Base-by-base conservation (phyloP, 1,140 invertebrate genomes). In the Elysia chlorotica region DNA sequence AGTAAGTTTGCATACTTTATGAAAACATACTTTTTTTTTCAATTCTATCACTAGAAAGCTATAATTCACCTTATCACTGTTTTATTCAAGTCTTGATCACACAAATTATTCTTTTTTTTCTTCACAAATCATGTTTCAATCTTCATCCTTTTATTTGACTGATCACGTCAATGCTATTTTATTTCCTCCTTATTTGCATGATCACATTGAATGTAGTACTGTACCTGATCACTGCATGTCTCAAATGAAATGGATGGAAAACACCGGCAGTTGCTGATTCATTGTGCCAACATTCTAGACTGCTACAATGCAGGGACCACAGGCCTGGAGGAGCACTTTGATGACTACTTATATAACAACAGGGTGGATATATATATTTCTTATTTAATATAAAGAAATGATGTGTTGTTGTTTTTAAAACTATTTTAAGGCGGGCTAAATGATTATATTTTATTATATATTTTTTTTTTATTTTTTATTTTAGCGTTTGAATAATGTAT, bases 191-290 rank as follows among this genome's bases (percentile, higher is more conserved):
- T n/a, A n/a, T n/a, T n/a, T n/a, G n/a, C n/a, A n/a, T n/a, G n/a
- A n/a, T n/a, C n/a, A n/a, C n/a, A n/a, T n/a, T n/a, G n/a, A n/a
- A n/a, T n/a, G n/a, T n/a, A n/a, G n/a, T n/a, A n/a, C n/a, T n/a
- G n/a, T n/a, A n/a, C n/a, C n/a, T n/a, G n/a, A n/a, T n/a, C n/a
- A n/a, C n/a, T n/a, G n/a, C n/a, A n/a, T n/a, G n/a, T n/a, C n/a
- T n/a, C n/a, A n/a, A n/a, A n/a, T n/a, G n/a, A n/a, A n/a, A 71
- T 71, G 69, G 69, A 62, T 63, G 38, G 23, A 31, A 71, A 53
- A 36, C 59, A 71, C 30, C 57, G 53, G 30, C 69, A 71, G 25
- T 33, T 71, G 14, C 30, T 71, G 2, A 30, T 30, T n/a, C 69
- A 71, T 23, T 71, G 69, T 63, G 57, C 37, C 6, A 6, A 31